phyloP scores from a whole-genome alignment of 1,140 invertebrate genomes.

The Paralvinella palmiformis region DNA sequence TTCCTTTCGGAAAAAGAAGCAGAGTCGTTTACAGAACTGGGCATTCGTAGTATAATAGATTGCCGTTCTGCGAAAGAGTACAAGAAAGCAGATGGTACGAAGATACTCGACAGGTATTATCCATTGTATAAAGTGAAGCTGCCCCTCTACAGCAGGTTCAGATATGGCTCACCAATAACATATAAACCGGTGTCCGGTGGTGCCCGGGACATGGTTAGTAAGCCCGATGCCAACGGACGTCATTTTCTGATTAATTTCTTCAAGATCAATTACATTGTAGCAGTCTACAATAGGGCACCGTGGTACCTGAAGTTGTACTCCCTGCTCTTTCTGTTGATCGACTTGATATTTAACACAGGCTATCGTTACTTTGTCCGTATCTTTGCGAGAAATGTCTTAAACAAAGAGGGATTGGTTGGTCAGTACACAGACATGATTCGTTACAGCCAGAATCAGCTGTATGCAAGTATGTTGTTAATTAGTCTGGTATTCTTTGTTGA shows the following conservation, averaged over 20 bases:
- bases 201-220: background rate
- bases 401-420: slow-evolving; percentile 25
- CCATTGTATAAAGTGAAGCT: slow-evolving; percentile 26
- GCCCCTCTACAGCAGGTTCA: slow-evolving; percentile 25
- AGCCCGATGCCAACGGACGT: background rate
- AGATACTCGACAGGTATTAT: slow-evolving; percentile 28
- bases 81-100: slow-evolving; percentile 18
- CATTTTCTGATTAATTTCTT: slow-evolving; percentile 39
- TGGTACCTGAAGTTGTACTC: slow-evolving; percentile 31
- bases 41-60: slow-evolving; percentile 33
- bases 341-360: slow-evolving; percentile 25
- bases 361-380: slow-evolving; percentile 29
- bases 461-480: slow-evolving; percentile 28
- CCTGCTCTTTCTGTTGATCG: slow-evolving; percentile 27
- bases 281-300: slow-evolving; percentile 27
- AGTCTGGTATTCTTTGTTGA: background rate
- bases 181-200: slow-evolving; percentile 7
- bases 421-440: slow-evolving; percentile 36
- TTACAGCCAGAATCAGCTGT: slow-evolving; percentile 30
- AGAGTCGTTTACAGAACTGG: slow-evolving; percentile 23
- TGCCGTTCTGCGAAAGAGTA: slow-evolving; percentile 32
- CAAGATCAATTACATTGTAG: slow-evolving; percentile 24
- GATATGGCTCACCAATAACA: slow-evolving; percentile 25
- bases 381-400: slow-evolving; percentile 27
- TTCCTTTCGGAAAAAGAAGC: slow-evolving; percentile 25